Evolutionary conservation across 2,888 invertebrate species (phyloP).

Genomic region (Cryptosula pallasiana): DNA sequence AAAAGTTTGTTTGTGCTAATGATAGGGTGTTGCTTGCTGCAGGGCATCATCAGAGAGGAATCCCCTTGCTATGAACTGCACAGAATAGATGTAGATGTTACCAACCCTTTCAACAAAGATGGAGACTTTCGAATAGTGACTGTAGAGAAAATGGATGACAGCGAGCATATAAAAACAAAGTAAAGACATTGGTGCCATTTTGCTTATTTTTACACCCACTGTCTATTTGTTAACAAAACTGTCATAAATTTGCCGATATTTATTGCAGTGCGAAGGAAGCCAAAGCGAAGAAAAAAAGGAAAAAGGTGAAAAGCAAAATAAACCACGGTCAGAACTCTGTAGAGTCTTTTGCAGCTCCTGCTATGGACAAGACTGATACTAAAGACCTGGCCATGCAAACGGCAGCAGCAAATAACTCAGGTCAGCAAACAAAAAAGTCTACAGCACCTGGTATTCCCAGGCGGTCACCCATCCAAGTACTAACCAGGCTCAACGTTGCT

Average conservation of each 20-base stretch:
- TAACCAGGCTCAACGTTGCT: too few relatives aligned
- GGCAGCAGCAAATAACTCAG: not conserved
- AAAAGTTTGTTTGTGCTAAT: too few relatives aligned
- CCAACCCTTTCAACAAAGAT: constrained; percentile 46
- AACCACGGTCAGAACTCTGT: constrained; percentile 36
- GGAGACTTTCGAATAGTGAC: constrained; percentile 47
- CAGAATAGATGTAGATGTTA: constrained; percentile 39
- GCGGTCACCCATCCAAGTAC: too few relatives aligned
- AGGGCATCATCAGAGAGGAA: too few relatives aligned
- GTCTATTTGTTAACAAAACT: too few relatives aligned
- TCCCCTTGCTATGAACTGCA: constrained; percentile 49
- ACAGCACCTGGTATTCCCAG: too few relatives aligned
- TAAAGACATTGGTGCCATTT: too few relatives aligned
- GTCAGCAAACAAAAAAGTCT: too few relatives aligned
- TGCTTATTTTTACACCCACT: too few relatives aligned
- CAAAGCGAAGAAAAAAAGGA: constrained; percentile 5
- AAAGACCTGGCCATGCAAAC: not conserved
- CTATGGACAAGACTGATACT: not conserved
- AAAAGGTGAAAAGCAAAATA: constrained; percentile 35
- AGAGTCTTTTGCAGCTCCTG: not conserved
- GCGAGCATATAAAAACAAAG: too few relatives aligned
- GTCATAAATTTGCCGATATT: too few relatives aligned
- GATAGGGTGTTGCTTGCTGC: too few relatives aligned
- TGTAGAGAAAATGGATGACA: constrained; percentile 39
- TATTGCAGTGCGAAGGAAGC: not conserved